These are phyloP conservation scores for Solenopsis fugax DNA, from an alignment of 1,140 invertebrate species.

Conservation along the genomic window DNA sequence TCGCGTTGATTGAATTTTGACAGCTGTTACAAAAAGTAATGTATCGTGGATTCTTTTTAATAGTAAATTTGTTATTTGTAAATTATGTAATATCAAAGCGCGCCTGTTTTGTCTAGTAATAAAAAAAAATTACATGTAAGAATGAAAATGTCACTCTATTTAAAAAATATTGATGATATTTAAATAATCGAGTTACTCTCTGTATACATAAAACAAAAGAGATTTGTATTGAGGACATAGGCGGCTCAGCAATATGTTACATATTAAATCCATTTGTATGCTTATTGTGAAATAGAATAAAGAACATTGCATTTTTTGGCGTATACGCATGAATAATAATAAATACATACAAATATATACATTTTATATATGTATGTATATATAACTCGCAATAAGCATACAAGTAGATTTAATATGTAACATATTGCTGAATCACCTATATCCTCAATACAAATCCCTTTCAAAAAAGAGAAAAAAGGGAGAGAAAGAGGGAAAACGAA, in stretches of 20 bases:
- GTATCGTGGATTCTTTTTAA: too few relatives aligned
- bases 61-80: too few relatives aligned
- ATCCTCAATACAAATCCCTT: constrained; percentile 3
- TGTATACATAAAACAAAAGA: neutral
- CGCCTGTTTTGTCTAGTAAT: too few relatives aligned
- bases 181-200: too few relatives aligned
- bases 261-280: constrained; percentile 4
- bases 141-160: too few relatives aligned
- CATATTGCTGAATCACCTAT: neutral
- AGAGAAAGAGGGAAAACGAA: neutral
- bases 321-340: too few relatives aligned
- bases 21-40: too few relatives aligned
- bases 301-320: too few relatives aligned
- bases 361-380: neutral
- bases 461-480: neutral
- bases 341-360: neutral
- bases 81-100: too few relatives aligned
- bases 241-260: neutral
- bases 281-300: neutral
- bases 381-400: neutral
- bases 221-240: constrained; percentile 1
- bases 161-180: too few relatives aligned
- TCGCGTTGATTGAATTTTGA: too few relatives aligned
- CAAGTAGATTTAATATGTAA: neutral
- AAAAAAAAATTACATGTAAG: too few relatives aligned